These are phyloP conservation scores for Norana najaformis DNA, from an alignment of 2,888 invertebrate genomes.

Conservation along the genomic window DNA sequence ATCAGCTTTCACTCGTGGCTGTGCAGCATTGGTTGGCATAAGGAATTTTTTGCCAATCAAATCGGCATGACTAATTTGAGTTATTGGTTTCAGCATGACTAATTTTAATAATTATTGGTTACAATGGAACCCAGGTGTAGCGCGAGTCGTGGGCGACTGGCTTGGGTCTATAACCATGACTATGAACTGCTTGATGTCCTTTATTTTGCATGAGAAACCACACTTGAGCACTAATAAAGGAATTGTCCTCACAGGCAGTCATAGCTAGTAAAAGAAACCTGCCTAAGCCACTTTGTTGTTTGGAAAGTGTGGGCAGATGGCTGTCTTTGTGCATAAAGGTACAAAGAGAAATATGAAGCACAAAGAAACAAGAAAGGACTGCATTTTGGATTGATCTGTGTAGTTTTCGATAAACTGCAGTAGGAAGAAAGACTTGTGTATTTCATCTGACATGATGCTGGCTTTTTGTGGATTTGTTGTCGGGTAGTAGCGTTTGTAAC, in stretches of 20 bases:
- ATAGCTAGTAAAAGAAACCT: not conserved
- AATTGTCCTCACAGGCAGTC: not conserved
- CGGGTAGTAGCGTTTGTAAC: constrained; percentile 4
- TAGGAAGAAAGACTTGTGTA: not conserved
- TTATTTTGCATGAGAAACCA: not conserved
- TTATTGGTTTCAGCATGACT: not conserved
- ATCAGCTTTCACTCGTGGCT: not conserved
- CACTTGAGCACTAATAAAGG: not conserved
- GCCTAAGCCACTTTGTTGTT: not conserved
- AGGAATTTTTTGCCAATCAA: not conserved
- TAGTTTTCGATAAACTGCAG: not conserved
- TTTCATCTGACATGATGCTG: not conserved
- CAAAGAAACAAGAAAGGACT: not conserved
- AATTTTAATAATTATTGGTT: not conserved
- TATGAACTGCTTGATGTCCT: not conserved
- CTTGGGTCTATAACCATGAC: not conserved
- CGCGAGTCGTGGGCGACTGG: not conserved
- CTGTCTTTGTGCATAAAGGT: not conserved
- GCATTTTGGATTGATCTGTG: too few species aligned
- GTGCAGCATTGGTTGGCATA: not conserved
- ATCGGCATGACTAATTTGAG: not conserved
- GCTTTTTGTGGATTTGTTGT: not conserved
- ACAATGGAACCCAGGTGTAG: not conserved
- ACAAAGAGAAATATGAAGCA: constrained; percentile 5
- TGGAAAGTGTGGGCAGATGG: not conserved